Base-by-base conservation (phyloP, 2,888 invertebrate genomes). In the Scaptodrosophila latifasciaeformis region DNA sequence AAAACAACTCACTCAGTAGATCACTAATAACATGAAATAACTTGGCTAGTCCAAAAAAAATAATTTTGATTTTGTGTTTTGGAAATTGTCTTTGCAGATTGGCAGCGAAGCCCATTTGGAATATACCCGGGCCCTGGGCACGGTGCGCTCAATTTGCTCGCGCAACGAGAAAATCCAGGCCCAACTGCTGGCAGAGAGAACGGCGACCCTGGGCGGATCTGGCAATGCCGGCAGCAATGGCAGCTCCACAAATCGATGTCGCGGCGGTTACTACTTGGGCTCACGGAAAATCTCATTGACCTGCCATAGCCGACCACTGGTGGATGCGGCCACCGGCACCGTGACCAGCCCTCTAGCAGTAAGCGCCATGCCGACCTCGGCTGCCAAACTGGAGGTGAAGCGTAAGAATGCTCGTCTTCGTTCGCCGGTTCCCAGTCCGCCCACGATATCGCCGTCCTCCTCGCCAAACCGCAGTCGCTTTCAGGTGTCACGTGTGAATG, bases 231-330 rank as follows among this genome's bases (percentile, higher is more conserved):
- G 56, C 54, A 44, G 49, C 57, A 45, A 55, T 52, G 39, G 30
- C 56, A 56, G 24, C 31, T 48, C 35, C 44, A 31, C 35, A 1
- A 61, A 62, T 44, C 82, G 81, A 52, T 76, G 79, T 53, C 84
- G 84, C 42, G 70, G 81, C 54, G 84, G 85, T 63, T 84, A 85
- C 70, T 85, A 85, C 64, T 67, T 85, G 65, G 85, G 82, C 62
- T 88, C 89, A 59, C 87, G 92, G 70, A 92, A 92, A 87, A 92
- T 92, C 76, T 92, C 92, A 70, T 88, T 92, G 69, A 92, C 92
- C 6, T 92, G 92, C 84, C 91, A 91, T 85, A 91, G 90, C 68
- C 75, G 84, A 6, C 85, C 85, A 7, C 60, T 82, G 84, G 87
- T 76, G 46, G 70, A 82, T 66, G 35, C 83, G 68, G 81, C 83